Evolutionary conservation across 1,140 invertebrate genomes (phyloP).

Genomic region (Carcinoscorpius rotundicauda): DNA sequence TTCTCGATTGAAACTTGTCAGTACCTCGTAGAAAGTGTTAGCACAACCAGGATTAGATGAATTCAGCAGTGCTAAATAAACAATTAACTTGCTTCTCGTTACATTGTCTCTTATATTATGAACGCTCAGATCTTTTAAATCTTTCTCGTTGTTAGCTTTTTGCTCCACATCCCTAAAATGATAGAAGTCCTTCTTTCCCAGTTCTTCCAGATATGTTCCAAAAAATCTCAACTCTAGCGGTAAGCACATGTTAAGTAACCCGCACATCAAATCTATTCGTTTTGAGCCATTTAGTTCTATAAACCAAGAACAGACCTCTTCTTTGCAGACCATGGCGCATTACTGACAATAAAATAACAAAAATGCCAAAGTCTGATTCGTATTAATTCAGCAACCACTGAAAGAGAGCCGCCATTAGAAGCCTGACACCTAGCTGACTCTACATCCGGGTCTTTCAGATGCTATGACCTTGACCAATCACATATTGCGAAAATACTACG

Average conservation of each 20-base stretch:
- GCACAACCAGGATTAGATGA: slow-evolving; percentile 76
- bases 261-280: slow-evolving; percentile 89
- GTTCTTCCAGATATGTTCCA: slow-evolving; percentile 78
- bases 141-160: slow-evolving; percentile 63
- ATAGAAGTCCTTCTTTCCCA: slow-evolving; percentile 77
- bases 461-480: too few relatives aligned
- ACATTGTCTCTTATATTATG: slow-evolving; percentile 45
- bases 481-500: too few relatives aligned
- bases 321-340: slow-evolving; percentile 77
- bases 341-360: background rate
- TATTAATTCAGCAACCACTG: too few relatives aligned
- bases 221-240: slow-evolving; percentile 86
- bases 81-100: slow-evolving; percentile 62
- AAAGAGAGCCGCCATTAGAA: too few relatives aligned
- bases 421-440: too few relatives aligned
- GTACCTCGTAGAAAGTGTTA: slow-evolving; percentile 61
- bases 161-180: slow-evolving; percentile 65
- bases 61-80: slow-evolving; percentile 70
- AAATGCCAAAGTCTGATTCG: too few relatives aligned
- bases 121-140: slow-evolving; percentile 29
- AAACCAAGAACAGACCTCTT: slow-evolving; percentile 58
- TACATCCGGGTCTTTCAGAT: too few relatives aligned
- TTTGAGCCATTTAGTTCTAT: slow-evolving; percentile 84
- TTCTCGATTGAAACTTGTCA: slow-evolving; percentile 33
- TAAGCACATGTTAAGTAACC: slow-evolving; percentile 81